Evolutionary conservation across 2,113 vertebrate species (phyloP).

Genomic region (Junco hyemalis): DNA sequence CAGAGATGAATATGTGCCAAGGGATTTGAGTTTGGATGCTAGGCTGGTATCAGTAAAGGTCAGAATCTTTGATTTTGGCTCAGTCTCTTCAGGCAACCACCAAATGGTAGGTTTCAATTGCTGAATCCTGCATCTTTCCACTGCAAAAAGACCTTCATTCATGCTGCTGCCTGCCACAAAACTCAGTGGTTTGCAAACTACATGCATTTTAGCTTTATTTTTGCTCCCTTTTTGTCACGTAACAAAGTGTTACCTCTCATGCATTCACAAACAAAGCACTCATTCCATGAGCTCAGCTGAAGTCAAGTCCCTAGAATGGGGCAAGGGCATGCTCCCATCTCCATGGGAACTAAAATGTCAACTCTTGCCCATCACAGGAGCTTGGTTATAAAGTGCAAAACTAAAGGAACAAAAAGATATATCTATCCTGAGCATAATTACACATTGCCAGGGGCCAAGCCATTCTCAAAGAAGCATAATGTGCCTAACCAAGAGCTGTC

Average conservation of each 20-base stretch:
- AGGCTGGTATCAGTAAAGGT: not conserved
- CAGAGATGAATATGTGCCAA: not conserved
- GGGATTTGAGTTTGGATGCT: not conserved
- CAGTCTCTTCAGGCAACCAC: not conserved
- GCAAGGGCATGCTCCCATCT: not conserved
- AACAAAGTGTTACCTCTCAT: not conserved
- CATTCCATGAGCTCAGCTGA: not conserved
- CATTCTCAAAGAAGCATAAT: not conserved
- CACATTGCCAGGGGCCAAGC: rapidly evolving
- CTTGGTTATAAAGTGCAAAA: not conserved
- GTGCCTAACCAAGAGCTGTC: not conserved
- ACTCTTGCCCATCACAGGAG: not conserved
- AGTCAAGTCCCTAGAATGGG: not conserved
- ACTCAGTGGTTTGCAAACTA: not conserved
- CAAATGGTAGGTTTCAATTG: not conserved
- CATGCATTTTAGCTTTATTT: rapidly evolving
- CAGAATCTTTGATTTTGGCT: not conserved
- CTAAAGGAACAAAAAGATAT: not conserved
- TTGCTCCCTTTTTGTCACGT: not conserved
- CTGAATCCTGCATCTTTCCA: not conserved
- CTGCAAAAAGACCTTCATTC: not conserved
- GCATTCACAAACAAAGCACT: not conserved
- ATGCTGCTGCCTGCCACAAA: not conserved
- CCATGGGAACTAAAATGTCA: not conserved
- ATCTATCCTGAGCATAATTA: not conserved